Base-by-base conservation (phyloP, 2,888 invertebrate species). In the Notocelia uddmanniana region DNA sequence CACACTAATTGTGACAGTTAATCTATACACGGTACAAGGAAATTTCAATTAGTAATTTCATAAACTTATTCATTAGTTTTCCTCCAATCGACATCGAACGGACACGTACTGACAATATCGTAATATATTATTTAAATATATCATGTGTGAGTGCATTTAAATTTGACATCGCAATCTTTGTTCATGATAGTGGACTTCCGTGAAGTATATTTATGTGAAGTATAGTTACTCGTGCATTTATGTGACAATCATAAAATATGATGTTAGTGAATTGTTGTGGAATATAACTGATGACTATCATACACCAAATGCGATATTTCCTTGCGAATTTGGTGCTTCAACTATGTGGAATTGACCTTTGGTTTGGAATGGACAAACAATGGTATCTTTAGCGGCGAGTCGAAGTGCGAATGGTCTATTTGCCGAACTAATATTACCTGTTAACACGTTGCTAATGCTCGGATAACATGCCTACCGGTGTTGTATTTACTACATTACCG, bases 401-500 rank as follows among this genome's bases (percentile, higher is more conserved):
- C 18, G 78, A 85, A 84, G 85, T 81, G 89, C 78, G 89, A 90
- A 90, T 78, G 79, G 78, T 58, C 68, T 87, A 83, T 89, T 89
- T 89, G 85, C 77, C 76, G 77, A 82, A 78, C 83, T 83, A 86
- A 87, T 82, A 83, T 55, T 41, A 69, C 69, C 76, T 71, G 74
- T 78, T 81, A 79, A 70, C 78, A 76, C 68, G n/a, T 68, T 59
- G 58, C 71, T 73, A 71, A 71, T 72, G 66, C 71, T 34, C 54
- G 31, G 59, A 26, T 66, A 72, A 72, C 62, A 67, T 71, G 50
- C 67, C 71, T 71, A 66, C 71, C 45, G 59, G 66, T 66, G 41
- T 67, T 63, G 48, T 59, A 37, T 52, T 67, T 23, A 64, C 59
- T 59, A 66, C 48, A 48, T 54, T 62, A 48, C 21, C 45, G 60